Base-by-base conservation (phyloP, 2,797 vertebrate species). In the Otolemur crassicaudatus region DNA sequence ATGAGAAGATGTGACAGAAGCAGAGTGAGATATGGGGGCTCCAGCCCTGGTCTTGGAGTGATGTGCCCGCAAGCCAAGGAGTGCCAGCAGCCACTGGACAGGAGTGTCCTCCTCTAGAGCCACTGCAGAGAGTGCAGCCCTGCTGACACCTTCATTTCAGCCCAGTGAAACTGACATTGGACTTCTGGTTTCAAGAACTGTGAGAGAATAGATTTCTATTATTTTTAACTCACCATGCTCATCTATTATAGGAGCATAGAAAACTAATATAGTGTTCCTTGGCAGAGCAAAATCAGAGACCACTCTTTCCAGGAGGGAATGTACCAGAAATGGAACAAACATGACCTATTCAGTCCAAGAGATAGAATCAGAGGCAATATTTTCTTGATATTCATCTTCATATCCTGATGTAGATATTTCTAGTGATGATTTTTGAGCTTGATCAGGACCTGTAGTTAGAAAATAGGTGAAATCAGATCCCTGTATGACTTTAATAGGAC, bases 121-220 rank as follows among this genome's bases (percentile, higher is more conserved):
- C 22, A 79, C n/a, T 7, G 10, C 14, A 56, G 11, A 58, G 37
- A 63, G 2, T 4, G 1, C 0, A 20, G 5, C 25, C 5, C 34
- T 79, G 19, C 7, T 53, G n/a, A 58, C 17, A 81, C 8, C 22
- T 60, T 76, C 20, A 34, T 73, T 82, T 82, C 43, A 95, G 69
- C 31, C 56, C 70, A 65, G 13, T 5, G 43, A 84, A 91, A 63
- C 37, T 80, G 27, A 73, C 13, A 75, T 70, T 13, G 10, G 11
- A 37, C 23, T 86, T 95, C 19, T 58, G n/a, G 37, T 46, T 10
- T 83, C 37, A 27, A 83, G 46, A 94, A 84, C 13, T n/a, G 0
- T 43, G 53, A 87, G 29, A 86, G 17, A 89, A 88, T 60, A 70
- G 14, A 46, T 10, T 40, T 86, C 34, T 72, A 13, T 40, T 86